Base-by-base conservation (phyloP, 2,888 invertebrate species). In the Eledona agricola region DNA sequence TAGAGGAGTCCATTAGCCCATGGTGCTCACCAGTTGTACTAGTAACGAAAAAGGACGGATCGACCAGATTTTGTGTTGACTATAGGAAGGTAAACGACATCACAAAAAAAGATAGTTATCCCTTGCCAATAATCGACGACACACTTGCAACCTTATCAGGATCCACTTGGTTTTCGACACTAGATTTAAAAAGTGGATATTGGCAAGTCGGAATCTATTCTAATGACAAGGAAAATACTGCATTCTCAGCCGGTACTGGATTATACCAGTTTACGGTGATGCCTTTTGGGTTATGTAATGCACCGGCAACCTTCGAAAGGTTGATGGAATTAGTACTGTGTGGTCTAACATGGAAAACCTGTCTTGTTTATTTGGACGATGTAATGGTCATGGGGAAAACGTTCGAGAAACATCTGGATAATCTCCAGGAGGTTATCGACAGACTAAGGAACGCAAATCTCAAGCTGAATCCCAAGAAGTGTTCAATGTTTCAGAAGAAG, bases 261-360 rank as follows among this genome's bases (percentile, higher is more conserved):
- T 49, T 57, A 25, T 64, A 53, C 19, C 53, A 60, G 40, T 66
- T 62, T 22, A 57, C 59, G n/a, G 54, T 54, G 15, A 23, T 66
- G 22, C 51, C 54, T 13, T 65, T 65, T 37, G 66, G 63, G 2
- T 42, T 63, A 28, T 62, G 60, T 15, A 62, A 61, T 16, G 60
- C 63, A 4, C 64, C 65, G 1, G 50, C 34, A 1, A 60, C 60
- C 1, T 66, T 64, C 28, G 58, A 62, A 42, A 35, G 47, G 10
- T 31, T 66, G 19, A 52, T 59, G 10, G 51, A 42, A 42, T 25
- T 31, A 9, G 58, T 63, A 9, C 63, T 66, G 25, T 20, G 50
- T 25, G 58, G 51, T 3, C 25, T 58, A 13, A 57, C 55, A 12
- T 60, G 53, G 55, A 53, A 43, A 47, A 38, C 49, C 22, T 35